phyloP scores from a whole-genome alignment of 2,113 vertebrate species.

The Calidris pygmaea region DNA sequence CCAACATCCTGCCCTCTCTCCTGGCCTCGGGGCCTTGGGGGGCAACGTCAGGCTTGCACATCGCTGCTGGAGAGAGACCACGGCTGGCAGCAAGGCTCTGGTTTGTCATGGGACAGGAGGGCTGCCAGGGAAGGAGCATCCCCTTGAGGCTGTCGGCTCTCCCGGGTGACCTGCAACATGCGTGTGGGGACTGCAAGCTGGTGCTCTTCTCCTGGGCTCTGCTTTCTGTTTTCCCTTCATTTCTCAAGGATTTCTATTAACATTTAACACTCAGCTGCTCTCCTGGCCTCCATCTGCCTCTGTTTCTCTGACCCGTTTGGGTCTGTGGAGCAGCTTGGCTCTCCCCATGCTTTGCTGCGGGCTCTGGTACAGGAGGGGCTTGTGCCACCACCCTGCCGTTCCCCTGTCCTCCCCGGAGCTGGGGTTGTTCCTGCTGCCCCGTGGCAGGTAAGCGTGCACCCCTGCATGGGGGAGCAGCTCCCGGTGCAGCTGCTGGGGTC shows the following conservation, averaged over 20 bases:
- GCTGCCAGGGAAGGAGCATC: neutral
- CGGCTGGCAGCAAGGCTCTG: rapidly evolving
- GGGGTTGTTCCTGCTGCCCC: neutral
- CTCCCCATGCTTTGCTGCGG: neutral
- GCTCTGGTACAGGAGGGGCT: neutral
- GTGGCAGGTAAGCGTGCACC: rapidly evolving
- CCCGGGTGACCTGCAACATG: neutral
- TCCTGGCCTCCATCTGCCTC: neutral
- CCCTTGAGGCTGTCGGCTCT: neutral
- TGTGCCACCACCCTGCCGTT: neutral
- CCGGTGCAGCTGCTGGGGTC: neutral
- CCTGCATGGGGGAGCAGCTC: neutral
- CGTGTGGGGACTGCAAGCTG: rapidly evolving
- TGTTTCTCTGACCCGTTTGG: neutral
- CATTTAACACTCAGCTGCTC: neutral
- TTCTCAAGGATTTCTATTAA: slow-evolving; percentile 45
- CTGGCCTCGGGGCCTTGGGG: neutral
- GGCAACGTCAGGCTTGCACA: neutral
- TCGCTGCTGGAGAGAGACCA: neutral
- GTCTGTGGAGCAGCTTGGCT: neutral
- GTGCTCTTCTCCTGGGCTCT: neutral
- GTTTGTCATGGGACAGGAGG: neutral
- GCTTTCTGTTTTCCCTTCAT: neutral
- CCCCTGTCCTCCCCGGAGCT: neutral
- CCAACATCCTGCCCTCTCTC: neutral